Base-by-base conservation (phyloP, 2,888 invertebrate species). In the Anthophora plumipes region DNA sequence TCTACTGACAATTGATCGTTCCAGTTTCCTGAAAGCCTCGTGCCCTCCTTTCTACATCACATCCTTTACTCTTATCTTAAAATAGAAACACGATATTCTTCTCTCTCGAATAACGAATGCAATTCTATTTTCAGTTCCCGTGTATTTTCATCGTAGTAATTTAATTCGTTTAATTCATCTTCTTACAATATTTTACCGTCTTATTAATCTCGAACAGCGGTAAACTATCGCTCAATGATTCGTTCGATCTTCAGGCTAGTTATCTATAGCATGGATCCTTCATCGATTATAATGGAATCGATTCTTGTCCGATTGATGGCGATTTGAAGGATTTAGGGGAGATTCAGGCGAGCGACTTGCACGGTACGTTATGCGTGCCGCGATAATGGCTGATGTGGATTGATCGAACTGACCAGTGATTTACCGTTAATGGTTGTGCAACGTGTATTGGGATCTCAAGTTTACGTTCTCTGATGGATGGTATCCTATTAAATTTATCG, bases 381-480 rank as follows among this genome's bases (percentile, higher is more conserved):
- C 73, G 70, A 80, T 86, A 85, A 85, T 76, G 66, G 64, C 52
- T 61, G 77, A 83, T 85, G 66, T 46, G 78, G 50, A 82, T 79
- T 81, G 82, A 82, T 76, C 43, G 69, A 22, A 63, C 25, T 48
- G 64, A 22, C 50, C 63, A 52, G 72, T 79, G 85, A 85, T 85
- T 85, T 86, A 85, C 71, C 77, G 59, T 70, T 78, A 69, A 60
- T 75, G 76, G 69, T 69, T 22, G 57, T 59, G 54, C 37, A 25
- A 57, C 79, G 25, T 70, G 75, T 71, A 63, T 71, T 54, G 59
- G 82, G 77, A 80, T 81, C 81, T 76, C 76, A 81, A 84, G 74
- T 85, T 82, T 82, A 75, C 60, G 72, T 31, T 31, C 64, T 69
- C 69, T 88, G 88, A 89, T 87, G 41, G 79, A 85, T 82, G 72